Percentiles rank a stretch among this genome's conserved stretches.
These are phyloP conservation scores for Seriola rivoliana DNA, from an alignment of 2,113 vertebrate genomes.

Conservation along the genomic window DNA sequence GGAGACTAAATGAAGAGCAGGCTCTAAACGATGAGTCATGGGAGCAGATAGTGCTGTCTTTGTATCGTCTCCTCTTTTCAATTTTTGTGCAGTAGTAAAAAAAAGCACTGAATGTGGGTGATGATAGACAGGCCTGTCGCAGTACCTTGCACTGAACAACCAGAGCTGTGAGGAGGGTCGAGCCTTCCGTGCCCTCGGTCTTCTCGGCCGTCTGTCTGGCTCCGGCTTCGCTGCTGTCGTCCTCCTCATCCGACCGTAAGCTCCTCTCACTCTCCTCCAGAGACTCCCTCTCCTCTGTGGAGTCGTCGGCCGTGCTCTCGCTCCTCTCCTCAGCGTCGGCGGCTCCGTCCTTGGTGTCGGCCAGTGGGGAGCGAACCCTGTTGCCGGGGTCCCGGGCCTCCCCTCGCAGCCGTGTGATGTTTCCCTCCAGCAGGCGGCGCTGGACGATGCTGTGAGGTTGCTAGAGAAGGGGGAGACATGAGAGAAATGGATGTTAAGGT, in stretches of 20 bases:
- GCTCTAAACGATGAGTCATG: constrained; percentile 56
- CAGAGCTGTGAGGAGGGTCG: constrained; percentile 76
- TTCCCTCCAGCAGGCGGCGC: constrained; percentile 91
- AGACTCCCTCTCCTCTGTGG: constrained; percentile 84
- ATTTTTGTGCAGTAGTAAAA: constrained; percentile 3
- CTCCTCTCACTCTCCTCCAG: constrained; percentile 86
- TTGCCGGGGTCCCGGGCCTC: constrained; percentile 77
- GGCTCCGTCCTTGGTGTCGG: constrained; percentile 79
- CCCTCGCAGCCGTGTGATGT: constrained; percentile 84
- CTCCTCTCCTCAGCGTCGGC: constrained; percentile 80
- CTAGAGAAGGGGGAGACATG: constrained; percentile 70
- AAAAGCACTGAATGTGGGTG: constrained; percentile 10
- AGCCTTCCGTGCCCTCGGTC: constrained; percentile 51
- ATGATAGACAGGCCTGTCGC: not conserved
- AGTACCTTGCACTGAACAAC: constrained; percentile 92
- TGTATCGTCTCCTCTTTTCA: constrained; percentile 27
- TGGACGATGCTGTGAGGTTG: constrained; percentile 95
- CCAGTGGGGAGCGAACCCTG: constrained; percentile 84
- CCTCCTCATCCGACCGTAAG: constrained; percentile 84
- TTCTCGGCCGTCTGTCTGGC: constrained; percentile 68
- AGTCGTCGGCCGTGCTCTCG: constrained; percentile 85
- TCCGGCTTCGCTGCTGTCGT: constrained; percentile 73
- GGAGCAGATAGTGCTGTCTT: constrained; percentile 8
- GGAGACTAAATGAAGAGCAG: constrained; percentile 33
- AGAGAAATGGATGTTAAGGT: constrained; percentile 1